phyloP scores from a whole-genome alignment of 2,888 invertebrate genomes.

The Lasioglossum lativentre region DNA sequence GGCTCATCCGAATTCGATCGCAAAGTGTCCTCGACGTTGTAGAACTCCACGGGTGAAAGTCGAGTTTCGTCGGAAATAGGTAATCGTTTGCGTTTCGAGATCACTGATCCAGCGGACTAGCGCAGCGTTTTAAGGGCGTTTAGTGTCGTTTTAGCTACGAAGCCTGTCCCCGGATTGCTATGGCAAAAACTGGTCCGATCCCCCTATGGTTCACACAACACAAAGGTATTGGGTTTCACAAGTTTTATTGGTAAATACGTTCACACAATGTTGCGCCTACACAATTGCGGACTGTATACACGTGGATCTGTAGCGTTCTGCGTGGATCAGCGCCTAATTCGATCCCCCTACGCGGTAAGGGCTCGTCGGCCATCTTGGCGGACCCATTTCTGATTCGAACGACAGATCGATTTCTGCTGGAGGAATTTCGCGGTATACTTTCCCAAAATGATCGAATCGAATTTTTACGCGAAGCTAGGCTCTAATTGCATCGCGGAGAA shows the following conservation, averaged over 20 bases:
- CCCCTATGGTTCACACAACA: conserved; percentile 47
- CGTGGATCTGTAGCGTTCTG: conserved; percentile 53
- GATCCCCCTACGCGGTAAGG: conserved; percentile 34
- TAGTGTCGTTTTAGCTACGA: conserved; percentile 49
- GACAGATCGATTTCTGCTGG: too few relatives aligned
- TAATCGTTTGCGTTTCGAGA: neutral
- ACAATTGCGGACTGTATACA: conserved; percentile 49
- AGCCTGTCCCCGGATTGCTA: conserved; percentile 54
- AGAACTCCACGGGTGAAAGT: neutral
- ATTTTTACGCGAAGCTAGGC: neutral
- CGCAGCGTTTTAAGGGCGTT: conserved; percentile 20
- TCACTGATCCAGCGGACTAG: conserved; percentile 46
- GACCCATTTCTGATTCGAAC: conserved; percentile 29
- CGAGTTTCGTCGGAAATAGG: neutral
- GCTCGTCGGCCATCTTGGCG: conserved; percentile 1
- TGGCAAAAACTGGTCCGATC: conserved; percentile 14
- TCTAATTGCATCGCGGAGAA: neutral
- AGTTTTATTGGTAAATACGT: conserved; percentile 58
- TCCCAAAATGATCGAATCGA: too few relatives aligned
- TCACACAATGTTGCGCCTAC: conserved; percentile 59
- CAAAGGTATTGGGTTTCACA: conserved; percentile 52
- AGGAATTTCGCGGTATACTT: too few relatives aligned
- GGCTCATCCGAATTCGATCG: neutral
- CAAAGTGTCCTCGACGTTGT: neutral
- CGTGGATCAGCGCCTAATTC: conserved; percentile 45